Conservation (phyloP, 2,113 vertebrate species). For the Todiramphus chloris region DNA sequence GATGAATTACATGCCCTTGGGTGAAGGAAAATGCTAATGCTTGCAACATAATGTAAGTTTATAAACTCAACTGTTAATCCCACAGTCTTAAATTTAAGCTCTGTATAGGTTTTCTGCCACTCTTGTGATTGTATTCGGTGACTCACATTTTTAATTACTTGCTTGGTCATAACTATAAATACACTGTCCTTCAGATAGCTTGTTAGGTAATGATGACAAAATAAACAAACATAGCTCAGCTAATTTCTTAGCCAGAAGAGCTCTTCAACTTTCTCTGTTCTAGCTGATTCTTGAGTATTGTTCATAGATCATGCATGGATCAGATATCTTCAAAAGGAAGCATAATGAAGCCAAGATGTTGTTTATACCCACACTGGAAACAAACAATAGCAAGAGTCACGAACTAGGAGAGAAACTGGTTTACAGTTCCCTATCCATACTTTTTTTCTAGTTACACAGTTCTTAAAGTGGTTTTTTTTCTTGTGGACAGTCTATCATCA, state of each 20-base stretch:
- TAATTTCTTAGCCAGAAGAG: neutral
- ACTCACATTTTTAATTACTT: slow-evolving; percentile 38
- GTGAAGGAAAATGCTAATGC: neutral
- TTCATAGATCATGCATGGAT: neutral
- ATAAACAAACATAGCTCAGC: neutral
- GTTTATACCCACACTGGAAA: slow-evolving; percentile 4
- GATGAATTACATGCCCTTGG: neutral
- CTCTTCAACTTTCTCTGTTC: neutral
- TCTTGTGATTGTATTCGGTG: neutral
- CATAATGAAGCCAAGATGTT: slow-evolving; percentile 38
- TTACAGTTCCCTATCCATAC: neutral
- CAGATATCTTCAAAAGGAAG: slow-evolving; percentile 30
- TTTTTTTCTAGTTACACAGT: neutral
- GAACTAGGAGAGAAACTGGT: neutral
- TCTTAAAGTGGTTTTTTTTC: slow-evolving; percentile 10
- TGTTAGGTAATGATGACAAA: neutral
- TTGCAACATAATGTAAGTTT: neutral
- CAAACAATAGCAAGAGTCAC: neutral
- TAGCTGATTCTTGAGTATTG: neutral
- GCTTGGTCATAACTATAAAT: neutral
- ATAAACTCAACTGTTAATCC: neutral
- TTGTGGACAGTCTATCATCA: neutral
- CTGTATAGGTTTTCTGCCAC: neutral
- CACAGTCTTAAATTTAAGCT: neutral
- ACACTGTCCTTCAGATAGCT: neutral